Evolutionary conservation across 2,888 invertebrate species (phyloP), one percentile per base, ranked within the genome.

Genomic region (Zygogramma bicolorata): DNA sequence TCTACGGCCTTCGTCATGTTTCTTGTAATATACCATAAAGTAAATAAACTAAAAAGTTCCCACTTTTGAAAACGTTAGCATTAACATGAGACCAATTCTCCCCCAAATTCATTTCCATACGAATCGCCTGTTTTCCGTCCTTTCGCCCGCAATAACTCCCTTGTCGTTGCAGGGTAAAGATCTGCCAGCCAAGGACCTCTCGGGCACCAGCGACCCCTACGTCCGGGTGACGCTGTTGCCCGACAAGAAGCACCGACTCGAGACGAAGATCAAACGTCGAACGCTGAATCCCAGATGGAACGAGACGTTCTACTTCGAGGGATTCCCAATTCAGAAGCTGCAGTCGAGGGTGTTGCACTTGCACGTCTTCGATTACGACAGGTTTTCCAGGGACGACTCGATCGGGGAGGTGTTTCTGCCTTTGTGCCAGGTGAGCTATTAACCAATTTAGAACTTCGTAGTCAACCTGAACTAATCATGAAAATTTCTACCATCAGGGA

Each of bases 221-320:
- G 97, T 97, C 3, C 90, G 96, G 42, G 96, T 97, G 2, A 96
- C 96, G 6, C 89, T 97, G 20, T 89, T 97, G 53, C 97, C 97
- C 0, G 97, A 97, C 86, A 97, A 97, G 88, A 97, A 97, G 83
- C 96, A 96, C 83, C 93, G 96, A 3, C 89, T 97, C 81, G 96
- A 97, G 88, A 97, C 97, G 31, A 97, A 97, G 90, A 96, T 97
- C 84, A 97, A 97, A 86, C 89, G 97, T 73, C 91, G 96, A 75
- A 97, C 97, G 18, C 89, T 97, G 66, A 97, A 97, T 88, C 97
- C 97, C 0, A 89, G 96, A 80, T 97, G 97, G 97, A 97, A 97
- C 87, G 97, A 97, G 87, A 97, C 97, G 27, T 95, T 97, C 86
- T 97, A 97, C 87, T 97, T 97, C 85, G 97, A 97, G 88, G 97